These are phyloP conservation scores for Ichneumoninae sp. DNA, from an alignment of 2,888 invertebrate genomes.

Conservation along the genomic window DNA sequence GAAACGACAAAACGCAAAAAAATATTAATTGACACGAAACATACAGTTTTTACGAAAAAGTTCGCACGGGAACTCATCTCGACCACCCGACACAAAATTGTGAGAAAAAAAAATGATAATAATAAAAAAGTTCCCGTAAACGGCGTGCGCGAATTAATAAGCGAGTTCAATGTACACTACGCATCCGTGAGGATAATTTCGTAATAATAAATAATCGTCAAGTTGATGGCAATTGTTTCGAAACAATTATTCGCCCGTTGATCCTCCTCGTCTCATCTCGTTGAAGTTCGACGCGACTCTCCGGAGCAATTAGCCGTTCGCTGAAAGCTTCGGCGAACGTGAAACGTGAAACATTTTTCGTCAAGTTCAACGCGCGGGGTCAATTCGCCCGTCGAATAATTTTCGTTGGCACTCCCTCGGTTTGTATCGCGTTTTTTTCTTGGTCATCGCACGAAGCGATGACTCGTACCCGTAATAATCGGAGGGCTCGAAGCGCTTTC, in stretches of 20 bases:
- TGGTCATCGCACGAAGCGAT: conserved; percentile 25
- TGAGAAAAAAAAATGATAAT: background rate
- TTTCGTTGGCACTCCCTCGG: conserved; percentile 47
- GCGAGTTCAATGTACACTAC: conserved; percentile 42
- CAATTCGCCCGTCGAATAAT: conserved; percentile 62
- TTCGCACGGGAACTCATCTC: background rate
- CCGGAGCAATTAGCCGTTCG: conserved; percentile 35
- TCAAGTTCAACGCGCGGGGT: conserved; percentile 53
- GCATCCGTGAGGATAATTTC: conserved; percentile 47
- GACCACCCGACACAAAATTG: background rate
- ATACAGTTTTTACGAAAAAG: background rate
- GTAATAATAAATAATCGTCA: conserved; percentile 56
- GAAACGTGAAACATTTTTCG: conserved; percentile 56
- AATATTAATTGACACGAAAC: background rate
- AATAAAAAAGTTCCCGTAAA: background rate
- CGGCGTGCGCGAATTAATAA: conserved; percentile 32
- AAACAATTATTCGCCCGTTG: conserved; percentile 53
- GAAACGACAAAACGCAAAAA: conserved; percentile 77
- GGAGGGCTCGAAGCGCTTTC: conserved; percentile 9
- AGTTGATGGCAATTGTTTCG: conserved; percentile 47
- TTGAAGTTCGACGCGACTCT: conserved; percentile 22
- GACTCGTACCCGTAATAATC: conserved; percentile 13
- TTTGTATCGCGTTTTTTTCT: conserved; percentile 37
- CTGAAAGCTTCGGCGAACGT: conserved; percentile 53
- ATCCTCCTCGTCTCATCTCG: conserved; percentile 33